phyloP scores from a whole-genome alignment of 2,113 vertebrate species.

The Leptosomus discolor region DNA sequence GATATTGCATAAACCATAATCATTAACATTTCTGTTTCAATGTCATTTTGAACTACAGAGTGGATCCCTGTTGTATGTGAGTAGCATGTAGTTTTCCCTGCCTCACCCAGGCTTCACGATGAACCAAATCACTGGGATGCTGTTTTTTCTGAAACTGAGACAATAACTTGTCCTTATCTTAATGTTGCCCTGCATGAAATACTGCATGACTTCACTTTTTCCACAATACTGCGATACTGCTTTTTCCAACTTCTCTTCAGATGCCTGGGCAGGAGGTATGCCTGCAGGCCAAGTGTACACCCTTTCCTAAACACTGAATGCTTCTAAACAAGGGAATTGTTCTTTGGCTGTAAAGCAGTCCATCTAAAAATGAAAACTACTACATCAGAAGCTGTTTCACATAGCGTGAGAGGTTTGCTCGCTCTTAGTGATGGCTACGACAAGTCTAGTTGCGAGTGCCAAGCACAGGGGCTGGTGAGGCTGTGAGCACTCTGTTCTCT shows the following conservation, averaged over 20 bases:
- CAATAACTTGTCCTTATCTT: background rate
- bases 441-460: fast-evolving
- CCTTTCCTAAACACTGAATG: background rate
- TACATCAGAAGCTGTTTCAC: background rate
- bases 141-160: background rate
- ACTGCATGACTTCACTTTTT: conserved; percentile 64
- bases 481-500: background rate
- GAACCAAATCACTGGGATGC: background rate
- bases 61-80: conserved; percentile 85
- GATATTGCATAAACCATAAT: background rate
- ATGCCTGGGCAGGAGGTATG: background rate
- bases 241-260: conserved; percentile 42
- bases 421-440: background rate
- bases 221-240: background rate
- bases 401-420: fast-evolving
- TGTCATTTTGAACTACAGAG: conserved; percentile 75
- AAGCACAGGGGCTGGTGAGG: background rate
- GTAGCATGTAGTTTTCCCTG: conserved; percentile 71
- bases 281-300: background rate
- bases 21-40: conserved; percentile 65
- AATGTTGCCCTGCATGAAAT: conserved; percentile 47
- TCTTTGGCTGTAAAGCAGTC: background rate
- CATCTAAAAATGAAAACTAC: background rate
- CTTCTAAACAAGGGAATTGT: background rate
- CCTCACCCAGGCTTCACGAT: background rate